Base-by-base conservation (phyloP, 2,797 vertebrate genomes). In the Salmo trutta region DNA sequence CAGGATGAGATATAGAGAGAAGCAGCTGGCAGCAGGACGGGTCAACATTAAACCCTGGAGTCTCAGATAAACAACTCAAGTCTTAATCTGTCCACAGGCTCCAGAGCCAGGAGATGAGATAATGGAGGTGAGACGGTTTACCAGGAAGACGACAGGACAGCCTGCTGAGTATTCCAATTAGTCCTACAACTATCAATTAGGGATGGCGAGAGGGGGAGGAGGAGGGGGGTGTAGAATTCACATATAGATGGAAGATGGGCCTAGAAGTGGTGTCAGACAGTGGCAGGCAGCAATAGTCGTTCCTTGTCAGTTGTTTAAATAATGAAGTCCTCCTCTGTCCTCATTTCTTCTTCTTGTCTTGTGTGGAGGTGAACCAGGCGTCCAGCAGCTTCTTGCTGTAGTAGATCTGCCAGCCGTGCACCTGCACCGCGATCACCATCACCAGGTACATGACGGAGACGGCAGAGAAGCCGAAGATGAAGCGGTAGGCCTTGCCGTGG, bases 381-480 rank as follows among this genome's bases (percentile, higher is more conserved):
- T 98, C 97, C 88, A 99, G 93, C 41, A 99, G 95, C 91, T 97
- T 97, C 93, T 99, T 99, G 93, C 97, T 98, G 91, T 99, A 99
- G 93, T 99, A 98, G 78, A 99, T 95, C 87, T 99, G 97, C 97
- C 97, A 99, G 89, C 89, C 96, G 1, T 99, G 98, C 74, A 99
- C 95, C 89, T 99, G 98, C 70, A 97, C 95, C 0, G 95, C 93
- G 7, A 98, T 91, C 70, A 98, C 92, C 77, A 99, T 93, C 75
- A 97, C 93, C 86, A 99, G 93, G 90, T 98, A 99, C 96, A 99
- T 96, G 84, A 98, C 93, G 0, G 96, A 93, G 67, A 99, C 97
- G 0, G 97, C 98, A 0, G 97, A 96, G 87, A 98, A 97, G 80
- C 97, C 97, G 0, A 99, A 98, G 87, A 99, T 96, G 92, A 98